Conservation (phyloP, 2,888 invertebrate species). For the Himalopsyche tibetana region DNA sequence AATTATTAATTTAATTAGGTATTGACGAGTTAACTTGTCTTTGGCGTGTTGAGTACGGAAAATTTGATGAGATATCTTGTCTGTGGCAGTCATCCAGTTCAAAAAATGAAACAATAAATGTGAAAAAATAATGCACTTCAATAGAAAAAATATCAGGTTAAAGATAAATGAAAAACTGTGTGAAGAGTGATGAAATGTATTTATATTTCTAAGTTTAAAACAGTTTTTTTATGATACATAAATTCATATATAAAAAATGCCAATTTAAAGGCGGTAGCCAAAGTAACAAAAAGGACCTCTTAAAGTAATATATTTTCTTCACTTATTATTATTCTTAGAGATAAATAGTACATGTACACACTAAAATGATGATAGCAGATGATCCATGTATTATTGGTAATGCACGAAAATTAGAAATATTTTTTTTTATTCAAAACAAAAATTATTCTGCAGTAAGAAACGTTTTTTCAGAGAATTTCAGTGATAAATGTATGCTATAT, state of each 20-base stretch:
- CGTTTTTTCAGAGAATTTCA: not conserved
- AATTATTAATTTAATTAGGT: too few species aligned
- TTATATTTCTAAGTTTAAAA: conserved; percentile 58
- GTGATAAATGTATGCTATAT: conserved; percentile 17
- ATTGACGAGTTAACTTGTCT: too few species aligned
- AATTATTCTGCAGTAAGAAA: not conserved
- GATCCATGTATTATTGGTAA: conserved; percentile 25
- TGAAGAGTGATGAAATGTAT: conserved; percentile 61
- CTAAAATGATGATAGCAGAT: conserved; percentile 48
- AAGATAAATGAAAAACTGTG: conserved; percentile 25
- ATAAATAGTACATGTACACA: conserved; percentile 52
- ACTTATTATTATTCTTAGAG: conserved; percentile 49
- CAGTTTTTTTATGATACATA: conserved; percentile 55
- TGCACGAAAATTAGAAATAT: not conserved
- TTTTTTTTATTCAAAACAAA: not conserved
- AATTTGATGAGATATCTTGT: too few species aligned
- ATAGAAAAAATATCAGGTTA: not conserved
- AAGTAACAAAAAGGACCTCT: conserved; percentile 58
- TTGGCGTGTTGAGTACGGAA: too few species aligned
- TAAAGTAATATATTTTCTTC: conserved; percentile 59
- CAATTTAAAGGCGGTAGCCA: conserved; percentile 50
- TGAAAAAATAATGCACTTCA: too few species aligned
- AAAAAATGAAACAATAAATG: too few species aligned
- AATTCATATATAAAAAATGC: conserved; percentile 56
- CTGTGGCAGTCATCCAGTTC: too few species aligned